These are phyloP conservation scores for Hesperophylax magnus DNA, from an alignment of 1,140 invertebrate species.

Conservation along the genomic window DNA sequence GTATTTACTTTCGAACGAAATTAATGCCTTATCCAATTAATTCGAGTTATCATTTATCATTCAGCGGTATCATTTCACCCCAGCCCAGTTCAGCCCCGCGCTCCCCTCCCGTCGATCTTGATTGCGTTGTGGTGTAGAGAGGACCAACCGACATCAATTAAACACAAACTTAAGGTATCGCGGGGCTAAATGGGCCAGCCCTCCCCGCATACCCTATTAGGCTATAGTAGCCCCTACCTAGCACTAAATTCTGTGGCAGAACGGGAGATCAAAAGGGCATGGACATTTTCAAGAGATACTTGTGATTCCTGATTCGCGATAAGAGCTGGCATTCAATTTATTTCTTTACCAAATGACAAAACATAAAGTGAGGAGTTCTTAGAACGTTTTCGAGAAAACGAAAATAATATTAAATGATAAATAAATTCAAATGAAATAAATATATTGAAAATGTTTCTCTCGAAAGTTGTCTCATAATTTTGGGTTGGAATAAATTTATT, in stretches of 20 bases:
- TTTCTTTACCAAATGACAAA: background rate
- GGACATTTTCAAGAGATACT: background rate
- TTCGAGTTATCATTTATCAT: background rate
- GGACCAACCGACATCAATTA: constrained; percentile 55
- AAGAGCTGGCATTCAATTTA: background rate
- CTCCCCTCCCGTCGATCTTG: constrained; percentile 47
- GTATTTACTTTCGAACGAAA: no score
- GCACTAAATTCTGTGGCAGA: background rate
- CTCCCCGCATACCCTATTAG: background rate
- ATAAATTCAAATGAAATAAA: no score
- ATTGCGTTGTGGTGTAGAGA: constrained; percentile 47
- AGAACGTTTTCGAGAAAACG: no score
- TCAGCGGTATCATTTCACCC: background rate
- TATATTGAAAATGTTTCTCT: no score
- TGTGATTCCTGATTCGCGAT: background rate
- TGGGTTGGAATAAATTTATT: no score
- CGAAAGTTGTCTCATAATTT: no score
- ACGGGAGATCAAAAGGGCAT: constrained; percentile 1
- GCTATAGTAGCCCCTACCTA: background rate
- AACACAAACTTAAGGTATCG: constrained; percentile 54
- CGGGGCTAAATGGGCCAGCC: constrained; percentile 34
- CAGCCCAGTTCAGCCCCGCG: background rate
- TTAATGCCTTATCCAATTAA: no score
- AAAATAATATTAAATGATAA: no score
- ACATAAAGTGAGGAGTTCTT: background rate